Conservation (phyloP, 2,113 vertebrate genomes). For the Oreochromis aureus region DNA sequence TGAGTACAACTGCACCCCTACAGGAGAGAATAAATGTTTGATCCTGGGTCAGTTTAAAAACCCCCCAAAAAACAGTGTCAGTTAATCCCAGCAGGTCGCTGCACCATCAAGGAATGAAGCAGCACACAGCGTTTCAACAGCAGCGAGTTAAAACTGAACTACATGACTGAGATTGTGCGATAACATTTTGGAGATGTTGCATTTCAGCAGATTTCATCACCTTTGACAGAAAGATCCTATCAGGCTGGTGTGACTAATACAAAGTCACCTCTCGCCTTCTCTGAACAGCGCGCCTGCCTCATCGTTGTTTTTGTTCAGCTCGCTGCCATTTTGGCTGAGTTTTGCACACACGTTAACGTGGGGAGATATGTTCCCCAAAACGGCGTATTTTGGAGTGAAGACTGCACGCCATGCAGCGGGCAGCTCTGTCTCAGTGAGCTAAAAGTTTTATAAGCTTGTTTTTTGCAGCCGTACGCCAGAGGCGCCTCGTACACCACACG, state of each 20-base stretch:
- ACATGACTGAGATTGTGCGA: not conserved
- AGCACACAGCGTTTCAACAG: not conserved
- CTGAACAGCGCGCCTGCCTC: not conserved
- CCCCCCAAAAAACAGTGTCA: not conserved
- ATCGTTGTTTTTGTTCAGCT: not conserved
- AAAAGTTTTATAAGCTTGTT: not conserved
- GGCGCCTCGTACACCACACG: not conserved
- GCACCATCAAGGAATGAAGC: not conserved
- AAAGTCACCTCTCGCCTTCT: not conserved
- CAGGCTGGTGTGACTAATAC: not conserved
- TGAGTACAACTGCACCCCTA: not conserved
- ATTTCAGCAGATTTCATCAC: conserved; percentile 37
- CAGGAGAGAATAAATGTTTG: rapidly evolving
- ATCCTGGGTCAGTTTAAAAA: not conserved
- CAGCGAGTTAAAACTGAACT: not conserved
- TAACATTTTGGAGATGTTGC: not conserved
- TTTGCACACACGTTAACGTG: not conserved
- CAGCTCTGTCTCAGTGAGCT: not conserved
- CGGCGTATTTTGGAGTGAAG: not conserved
- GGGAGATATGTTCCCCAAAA: rapidly evolving
- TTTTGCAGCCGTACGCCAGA: not conserved
- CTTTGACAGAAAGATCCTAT: not conserved
- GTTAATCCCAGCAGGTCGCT: not conserved
- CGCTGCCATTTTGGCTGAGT: not conserved
- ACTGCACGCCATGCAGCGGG: not conserved